Percentiles rank a stretch among this genome's conserved stretches.
These are phyloP conservation scores for Heloderma charlesbogerti DNA, from an alignment of 2,113 vertebrate species.

Conservation along the genomic window DNA sequence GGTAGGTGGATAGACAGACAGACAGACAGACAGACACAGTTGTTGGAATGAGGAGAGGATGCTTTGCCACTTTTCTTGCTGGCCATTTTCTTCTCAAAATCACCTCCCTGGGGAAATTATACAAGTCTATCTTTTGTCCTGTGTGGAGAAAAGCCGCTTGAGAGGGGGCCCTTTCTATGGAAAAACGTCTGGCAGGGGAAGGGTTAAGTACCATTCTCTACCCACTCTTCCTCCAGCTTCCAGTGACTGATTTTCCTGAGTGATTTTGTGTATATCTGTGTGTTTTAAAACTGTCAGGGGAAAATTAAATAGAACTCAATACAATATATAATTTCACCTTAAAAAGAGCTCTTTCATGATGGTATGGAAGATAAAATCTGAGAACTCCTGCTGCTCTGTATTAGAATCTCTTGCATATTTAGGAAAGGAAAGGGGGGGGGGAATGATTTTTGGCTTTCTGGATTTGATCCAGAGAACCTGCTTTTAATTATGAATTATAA, in stretches of 20 bases:
- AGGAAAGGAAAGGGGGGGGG: background rate
- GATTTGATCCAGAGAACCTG: background rate
- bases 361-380: background rate
- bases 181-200: background rate
- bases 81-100: background rate
- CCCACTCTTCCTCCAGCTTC: background rate
- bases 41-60: background rate
- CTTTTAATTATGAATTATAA: background rate
- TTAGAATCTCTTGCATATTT: background rate
- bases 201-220: background rate
- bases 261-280: background rate
- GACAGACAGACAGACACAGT: no score
- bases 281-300: background rate
- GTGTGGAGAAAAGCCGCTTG: background rate
- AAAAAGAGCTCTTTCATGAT: background rate
- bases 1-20: no score
- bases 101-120: background rate
- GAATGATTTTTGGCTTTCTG: background rate
- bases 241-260: background rate
- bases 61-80: background rate
- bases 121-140: background rate
- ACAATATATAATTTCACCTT: background rate
- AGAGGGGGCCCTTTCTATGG: background rate
- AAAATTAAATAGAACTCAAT: no score
- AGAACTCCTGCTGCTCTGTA: background rate